A percentile compares a stretch with the other conserved stretches of the same genome.
phyloP scores from a whole-genome alignment of 2,888 invertebrate species.

The Conus canariensis region DNA sequence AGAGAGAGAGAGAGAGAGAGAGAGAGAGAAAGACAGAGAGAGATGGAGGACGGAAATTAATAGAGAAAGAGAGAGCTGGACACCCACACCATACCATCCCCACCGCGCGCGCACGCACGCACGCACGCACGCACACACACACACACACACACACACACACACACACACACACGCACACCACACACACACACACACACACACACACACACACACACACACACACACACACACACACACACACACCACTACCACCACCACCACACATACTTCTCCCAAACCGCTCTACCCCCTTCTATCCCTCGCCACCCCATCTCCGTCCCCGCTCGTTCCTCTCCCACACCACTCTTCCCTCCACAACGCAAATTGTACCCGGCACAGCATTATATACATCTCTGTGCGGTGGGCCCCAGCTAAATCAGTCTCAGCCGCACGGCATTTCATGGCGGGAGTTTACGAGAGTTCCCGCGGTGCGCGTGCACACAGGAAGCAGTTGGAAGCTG shows the following conservation, averaged over 20 bases:
- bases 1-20: no score
- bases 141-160: not conserved
- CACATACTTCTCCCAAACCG: not conserved
- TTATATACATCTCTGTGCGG: not conserved
- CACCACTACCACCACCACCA: not conserved
- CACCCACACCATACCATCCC: not conserved
- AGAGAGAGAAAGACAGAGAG: no score
- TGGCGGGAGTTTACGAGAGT: conserved; percentile 23
- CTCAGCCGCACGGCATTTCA: not conserved
- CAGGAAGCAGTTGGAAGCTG: conserved; percentile 25
- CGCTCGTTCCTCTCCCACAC: not conserved
- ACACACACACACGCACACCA: conserved; percentile 6
- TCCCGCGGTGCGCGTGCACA: conserved; percentile 27
- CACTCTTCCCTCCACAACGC: not conserved
- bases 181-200: conserved; percentile 11
- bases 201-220: conserved; percentile 13
- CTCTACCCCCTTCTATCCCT: not conserved
- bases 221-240: conserved; percentile 8
- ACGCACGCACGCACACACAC: conserved; percentile 3
- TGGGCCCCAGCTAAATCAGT: not conserved
- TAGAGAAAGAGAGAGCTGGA: not conserved
- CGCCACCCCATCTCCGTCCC: no score
- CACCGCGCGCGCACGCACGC: not conserved
- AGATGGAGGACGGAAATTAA: no score
- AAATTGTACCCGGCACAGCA: no score